Conservation (phyloP, 1,140 invertebrate genomes). For the Pemphigus obesinymphae region DNA sequence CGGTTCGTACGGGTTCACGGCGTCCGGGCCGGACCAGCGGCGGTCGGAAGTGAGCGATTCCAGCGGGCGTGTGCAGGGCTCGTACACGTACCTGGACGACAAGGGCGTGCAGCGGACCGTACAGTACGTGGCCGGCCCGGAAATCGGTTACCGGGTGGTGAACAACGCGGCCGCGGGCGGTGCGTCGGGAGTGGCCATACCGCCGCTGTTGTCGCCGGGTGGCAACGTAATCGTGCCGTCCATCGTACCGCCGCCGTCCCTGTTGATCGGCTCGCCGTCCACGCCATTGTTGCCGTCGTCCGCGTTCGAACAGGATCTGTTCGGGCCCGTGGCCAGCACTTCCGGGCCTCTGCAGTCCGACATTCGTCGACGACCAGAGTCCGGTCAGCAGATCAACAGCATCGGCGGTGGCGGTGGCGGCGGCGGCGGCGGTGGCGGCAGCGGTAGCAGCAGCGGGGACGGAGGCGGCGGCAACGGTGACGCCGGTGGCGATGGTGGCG, state of each 20-base stretch:
- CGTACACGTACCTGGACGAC: constrained; percentile 69
- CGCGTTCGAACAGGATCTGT: background rate
- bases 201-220: constrained; percentile 36
- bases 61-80: constrained; percentile 63
- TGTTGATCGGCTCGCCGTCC: background rate
- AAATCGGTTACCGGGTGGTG: constrained; percentile 67
- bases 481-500: background rate
- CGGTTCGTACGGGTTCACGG: constrained; percentile 64
- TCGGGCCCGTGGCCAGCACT: constrained; percentile 10
- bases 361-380: background rate
- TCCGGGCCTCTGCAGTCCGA: background rate
- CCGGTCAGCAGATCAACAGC: background rate
- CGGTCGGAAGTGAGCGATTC: constrained; percentile 65
- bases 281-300: background rate
- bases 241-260: background rate
- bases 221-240: background rate
- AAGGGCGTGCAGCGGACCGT: constrained; percentile 66
- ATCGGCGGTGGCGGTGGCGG: background rate
- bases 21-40: constrained; percentile 65
- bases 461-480: background rate
- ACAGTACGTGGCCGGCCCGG: constrained; percentile 68
- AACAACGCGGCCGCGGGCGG: constrained; percentile 56
- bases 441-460: background rate
- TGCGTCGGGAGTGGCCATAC: constrained; percentile 32
- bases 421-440: background rate